A percentile compares a stretch with the other conserved stretches of the same genome.
Conservation (phyloP, 2,888 invertebrate species). For the Amphipoea oculea region DNA sequence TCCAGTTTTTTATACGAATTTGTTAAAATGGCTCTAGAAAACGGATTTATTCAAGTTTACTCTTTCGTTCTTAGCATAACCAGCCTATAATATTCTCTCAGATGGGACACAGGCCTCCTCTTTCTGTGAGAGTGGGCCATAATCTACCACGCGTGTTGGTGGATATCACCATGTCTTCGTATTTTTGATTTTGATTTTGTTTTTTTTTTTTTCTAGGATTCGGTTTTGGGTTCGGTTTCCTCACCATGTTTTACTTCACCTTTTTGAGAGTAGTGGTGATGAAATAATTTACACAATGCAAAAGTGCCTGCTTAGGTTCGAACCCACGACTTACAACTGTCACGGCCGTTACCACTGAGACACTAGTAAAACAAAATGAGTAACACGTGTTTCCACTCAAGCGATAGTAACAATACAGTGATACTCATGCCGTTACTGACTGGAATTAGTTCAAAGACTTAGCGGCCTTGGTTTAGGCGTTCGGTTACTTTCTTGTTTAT, state of each 20-base stretch:
- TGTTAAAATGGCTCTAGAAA: background rate
- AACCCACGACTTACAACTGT: background rate
- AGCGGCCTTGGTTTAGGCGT: conserved; percentile 57
- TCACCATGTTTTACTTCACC: no score
- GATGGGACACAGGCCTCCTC: background rate
- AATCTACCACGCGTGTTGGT: background rate
- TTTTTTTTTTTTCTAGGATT: no score
- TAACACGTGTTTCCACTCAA: background rate
- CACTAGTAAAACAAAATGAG: background rate
- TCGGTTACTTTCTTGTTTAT: conserved; percentile 62
- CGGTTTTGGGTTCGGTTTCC: no score
- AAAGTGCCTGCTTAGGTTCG: background rate
- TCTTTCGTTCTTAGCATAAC: background rate
- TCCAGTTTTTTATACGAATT: background rate
- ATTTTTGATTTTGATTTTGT: no score
- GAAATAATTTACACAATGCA: background rate
- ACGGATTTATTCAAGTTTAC: background rate
- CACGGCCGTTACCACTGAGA: background rate
- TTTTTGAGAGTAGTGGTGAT: background rate
- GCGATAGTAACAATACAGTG: conserved; percentile 16
- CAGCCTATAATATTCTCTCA: background rate
- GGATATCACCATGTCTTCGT: background rate
- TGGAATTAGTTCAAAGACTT: conserved; percentile 63
- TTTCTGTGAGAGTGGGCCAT: background rate
- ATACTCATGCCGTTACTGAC: conserved; percentile 31